phyloP scores from a whole-genome alignment of 2,888 invertebrate genomes.

The Lissocephala sabroskyi region DNA sequence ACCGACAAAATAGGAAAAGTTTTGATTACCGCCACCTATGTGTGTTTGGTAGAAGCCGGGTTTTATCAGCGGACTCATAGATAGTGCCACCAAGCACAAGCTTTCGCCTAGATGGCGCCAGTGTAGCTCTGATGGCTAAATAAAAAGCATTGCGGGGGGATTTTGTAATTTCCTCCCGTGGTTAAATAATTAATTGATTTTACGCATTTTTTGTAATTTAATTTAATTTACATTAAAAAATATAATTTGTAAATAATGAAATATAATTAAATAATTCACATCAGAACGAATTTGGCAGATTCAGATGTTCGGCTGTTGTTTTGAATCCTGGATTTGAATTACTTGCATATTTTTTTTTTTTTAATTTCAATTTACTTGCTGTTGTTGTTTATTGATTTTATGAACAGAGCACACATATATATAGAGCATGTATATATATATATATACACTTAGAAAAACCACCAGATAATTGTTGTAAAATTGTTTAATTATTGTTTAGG shows the following conservation, averaged over 20 bases:
- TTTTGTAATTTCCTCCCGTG: no score
- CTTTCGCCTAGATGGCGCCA: no score
- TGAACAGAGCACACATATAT: slow-evolving; percentile 33
- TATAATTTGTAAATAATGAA: slow-evolving; percentile 69
- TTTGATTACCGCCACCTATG: no score
- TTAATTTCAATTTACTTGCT: slow-evolving; percentile 17
- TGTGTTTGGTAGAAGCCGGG: no score
- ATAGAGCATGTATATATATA: slow-evolving; percentile 30
- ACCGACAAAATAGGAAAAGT: no score
- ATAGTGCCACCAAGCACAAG: no score
- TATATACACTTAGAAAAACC: slow-evolving; percentile 26
- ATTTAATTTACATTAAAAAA: slow-evolving; percentile 68
- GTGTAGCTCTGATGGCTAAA: no score
- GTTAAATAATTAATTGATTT: no score
- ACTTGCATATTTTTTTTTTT: slow-evolving; percentile 10
- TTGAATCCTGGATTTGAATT: slow-evolving; percentile 48
- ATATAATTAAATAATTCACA: slow-evolving; percentile 55
- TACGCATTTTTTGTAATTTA: slow-evolving; percentile 65
- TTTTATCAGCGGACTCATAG: no score
- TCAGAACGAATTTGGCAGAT: slow-evolving; percentile 44
- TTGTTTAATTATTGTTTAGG: slow-evolving; percentile 61
- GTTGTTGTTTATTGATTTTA: slow-evolving; percentile 38
- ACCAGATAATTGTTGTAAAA: slow-evolving; percentile 44
- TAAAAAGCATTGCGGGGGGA: no score
- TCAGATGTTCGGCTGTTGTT: slow-evolving; percentile 50